phyloP scores from a whole-genome alignment of 1,140 invertebrate species.

The Macrobrachium rosenbergii region DNA sequence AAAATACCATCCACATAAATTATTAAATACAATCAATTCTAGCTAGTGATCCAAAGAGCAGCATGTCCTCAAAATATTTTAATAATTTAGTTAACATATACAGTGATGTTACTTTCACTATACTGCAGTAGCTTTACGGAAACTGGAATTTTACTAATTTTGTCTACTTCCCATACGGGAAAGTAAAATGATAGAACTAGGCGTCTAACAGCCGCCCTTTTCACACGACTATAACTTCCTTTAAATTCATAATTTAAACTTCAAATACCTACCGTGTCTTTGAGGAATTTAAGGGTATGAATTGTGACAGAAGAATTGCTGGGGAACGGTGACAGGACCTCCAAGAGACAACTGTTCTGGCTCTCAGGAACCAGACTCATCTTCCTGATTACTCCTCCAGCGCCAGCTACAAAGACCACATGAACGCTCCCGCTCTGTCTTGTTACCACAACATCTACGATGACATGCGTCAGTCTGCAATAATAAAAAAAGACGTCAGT shows the following conservation, averaged over 20 bases:
- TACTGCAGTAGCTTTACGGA: too few relatives aligned
- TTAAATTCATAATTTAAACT: background rate
- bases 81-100: too few relatives aligned
- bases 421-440: conserved; percentile 70
- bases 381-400: conserved; percentile 79
- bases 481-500: background rate
- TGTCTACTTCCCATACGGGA: too few relatives aligned
- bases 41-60: too few relatives aligned
- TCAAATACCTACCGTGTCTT: conserved; percentile 77
- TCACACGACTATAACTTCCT: background rate
- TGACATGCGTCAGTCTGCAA: conserved; percentile 80
- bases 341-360: conserved; percentile 84
- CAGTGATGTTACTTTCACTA: too few relatives aligned
- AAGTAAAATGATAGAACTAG: too few relatives aligned
- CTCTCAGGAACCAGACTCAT: conserved; percentile 79
- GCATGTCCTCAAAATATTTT: too few relatives aligned
- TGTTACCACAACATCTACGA: conserved; percentile 81
- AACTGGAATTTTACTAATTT: too few relatives aligned
- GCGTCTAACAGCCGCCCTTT: too few relatives aligned
- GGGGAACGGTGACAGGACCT: conserved; percentile 83
- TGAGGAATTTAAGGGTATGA: conserved; percentile 82
- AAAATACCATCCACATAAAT: conserved; percentile 53
- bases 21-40: too few relatives aligned
- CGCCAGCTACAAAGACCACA: conserved; percentile 70
- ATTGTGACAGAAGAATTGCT: conserved; percentile 73